Conservation (phyloP, 2,113 vertebrate species). For the Chroicocephalus ridibundus region DNA sequence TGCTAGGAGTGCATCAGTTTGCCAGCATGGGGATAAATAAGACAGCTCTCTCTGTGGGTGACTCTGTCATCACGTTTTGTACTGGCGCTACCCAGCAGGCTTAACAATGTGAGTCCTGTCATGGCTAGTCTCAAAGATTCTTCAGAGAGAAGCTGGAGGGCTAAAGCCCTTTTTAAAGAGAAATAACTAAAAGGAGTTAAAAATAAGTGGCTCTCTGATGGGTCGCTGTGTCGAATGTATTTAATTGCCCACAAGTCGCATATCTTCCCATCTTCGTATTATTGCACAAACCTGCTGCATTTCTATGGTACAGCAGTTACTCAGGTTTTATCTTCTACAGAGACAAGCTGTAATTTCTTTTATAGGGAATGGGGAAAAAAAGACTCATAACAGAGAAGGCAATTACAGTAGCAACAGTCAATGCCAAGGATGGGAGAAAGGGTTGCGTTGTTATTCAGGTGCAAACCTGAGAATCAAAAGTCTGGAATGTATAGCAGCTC, state of each 20-base stretch:
- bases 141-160: slow-evolving; percentile 26
- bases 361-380: not conserved
- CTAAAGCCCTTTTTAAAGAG: slow-evolving; percentile 6
- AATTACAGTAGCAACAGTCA: slow-evolving; percentile 26
- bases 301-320: slow-evolving; percentile 32
- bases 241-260: slow-evolving; percentile 41
- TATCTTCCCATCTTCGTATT: not conserved
- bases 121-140: slow-evolving; percentile 37
- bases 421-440: not conserved
- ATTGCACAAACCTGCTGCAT: slow-evolving; percentile 49
- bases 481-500: not conserved
- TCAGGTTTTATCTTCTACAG: slow-evolving; percentile 57
- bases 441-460: not conserved
- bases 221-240: not conserved
- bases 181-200: slow-evolving; percentile 29
- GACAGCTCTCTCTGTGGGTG: slow-evolving; percentile 54
- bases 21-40: slow-evolving; percentile 51
- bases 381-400: slow-evolving; percentile 6
- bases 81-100: not conserved
- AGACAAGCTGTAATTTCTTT: slow-evolving; percentile 57
- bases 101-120: slow-evolving; percentile 24
- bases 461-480: not conserved
- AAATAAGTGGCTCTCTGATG: not conserved
- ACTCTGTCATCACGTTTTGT: slow-evolving; percentile 41
- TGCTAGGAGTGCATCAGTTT: slow-evolving; percentile 56